Conservation (phyloP, 1,140 invertebrate genomes). For the Olivierus martensii region DNA sequence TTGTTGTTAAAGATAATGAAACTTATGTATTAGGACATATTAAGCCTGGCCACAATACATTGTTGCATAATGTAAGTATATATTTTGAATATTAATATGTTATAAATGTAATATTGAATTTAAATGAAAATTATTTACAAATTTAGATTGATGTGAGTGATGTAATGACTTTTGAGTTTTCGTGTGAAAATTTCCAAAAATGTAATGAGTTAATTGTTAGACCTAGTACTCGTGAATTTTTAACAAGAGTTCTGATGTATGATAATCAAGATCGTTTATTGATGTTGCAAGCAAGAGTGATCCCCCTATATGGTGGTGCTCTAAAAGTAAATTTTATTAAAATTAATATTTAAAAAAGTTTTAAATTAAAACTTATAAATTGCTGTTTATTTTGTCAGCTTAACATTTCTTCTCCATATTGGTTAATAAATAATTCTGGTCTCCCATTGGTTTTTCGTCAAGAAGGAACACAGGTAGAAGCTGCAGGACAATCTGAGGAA, state of each 20-base stretch:
- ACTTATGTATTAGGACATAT: constrained; percentile 38
- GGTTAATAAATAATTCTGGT: constrained; percentile 92
- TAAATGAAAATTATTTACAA: constrained; percentile 8
- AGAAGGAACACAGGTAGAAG: constrained; percentile 56
- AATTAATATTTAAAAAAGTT: background rate
- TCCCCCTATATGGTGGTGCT: constrained; percentile 35
- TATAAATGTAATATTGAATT: too few relatives aligned
- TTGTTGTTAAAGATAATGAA: constrained; percentile 35
- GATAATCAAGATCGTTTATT: constrained; percentile 57
- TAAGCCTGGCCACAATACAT: constrained; percentile 40
- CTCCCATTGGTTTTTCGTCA: constrained; percentile 87
- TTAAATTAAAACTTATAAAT: background rate
- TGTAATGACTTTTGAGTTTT: constrained; percentile 52
- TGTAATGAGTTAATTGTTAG: constrained; percentile 42
- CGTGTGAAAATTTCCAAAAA: constrained; percentile 65
- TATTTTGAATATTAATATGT: background rate
- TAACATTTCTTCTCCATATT: constrained; percentile 70
- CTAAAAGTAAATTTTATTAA: constrained; percentile 29
- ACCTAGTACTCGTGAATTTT: constrained; percentile 34
- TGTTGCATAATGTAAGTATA: constrained; percentile 29
- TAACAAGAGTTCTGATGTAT: constrained; percentile 41
- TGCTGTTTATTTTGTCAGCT: constrained; percentile 38
- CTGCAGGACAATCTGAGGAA: constrained; percentile 86
- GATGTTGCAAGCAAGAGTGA: constrained; percentile 50
- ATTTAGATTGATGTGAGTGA: constrained; percentile 51